phyloP scores from a whole-genome alignment of 2,888 invertebrate species.

The Harpagoxenus sublaevis region DNA sequence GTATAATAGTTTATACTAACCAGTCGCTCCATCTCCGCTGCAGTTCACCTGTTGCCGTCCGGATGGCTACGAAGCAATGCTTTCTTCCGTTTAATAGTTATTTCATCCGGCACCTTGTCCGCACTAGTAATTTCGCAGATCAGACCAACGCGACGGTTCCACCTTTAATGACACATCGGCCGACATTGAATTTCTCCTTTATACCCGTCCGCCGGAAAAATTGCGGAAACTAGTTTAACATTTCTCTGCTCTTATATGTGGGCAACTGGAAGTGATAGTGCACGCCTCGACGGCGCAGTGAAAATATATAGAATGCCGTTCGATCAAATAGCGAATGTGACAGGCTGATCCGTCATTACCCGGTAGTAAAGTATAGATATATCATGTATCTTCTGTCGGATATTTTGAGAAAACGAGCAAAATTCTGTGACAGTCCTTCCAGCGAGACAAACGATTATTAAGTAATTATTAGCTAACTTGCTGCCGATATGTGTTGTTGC shows the following conservation, averaged over 20 bases:
- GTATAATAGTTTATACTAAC: conserved; percentile 75
- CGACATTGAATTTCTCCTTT: conserved; percentile 85
- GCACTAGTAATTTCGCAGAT: conserved; percentile 56
- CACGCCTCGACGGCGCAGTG: conserved; percentile 60
- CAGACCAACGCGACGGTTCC: conserved; percentile 74
- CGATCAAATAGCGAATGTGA: conserved; percentile 38
- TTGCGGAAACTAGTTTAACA: conserved; percentile 85
- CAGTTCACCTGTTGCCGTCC: conserved; percentile 50
- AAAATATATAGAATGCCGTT: conserved; percentile 65
- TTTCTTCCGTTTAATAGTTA: conserved; percentile 44
- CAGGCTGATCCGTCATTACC: background rate
- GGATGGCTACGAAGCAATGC: conserved; percentile 37
- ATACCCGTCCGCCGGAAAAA: conserved; percentile 83
- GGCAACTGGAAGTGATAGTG: conserved; percentile 49
- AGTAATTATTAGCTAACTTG: background rate
- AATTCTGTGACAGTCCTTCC: background rate
- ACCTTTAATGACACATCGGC: conserved; percentile 82
- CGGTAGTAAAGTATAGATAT: conserved; percentile 29
- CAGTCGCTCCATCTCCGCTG: conserved; percentile 79
- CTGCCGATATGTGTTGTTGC: background rate
- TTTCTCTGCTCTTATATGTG: conserved; percentile 81
- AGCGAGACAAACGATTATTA: background rate
- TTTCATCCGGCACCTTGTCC: conserved; percentile 60
- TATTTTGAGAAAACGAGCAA: conserved; percentile 20
- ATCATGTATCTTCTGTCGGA: conserved; percentile 9